These are phyloP conservation scores for Hestina assimilis DNA, from an alignment of 1,140 invertebrate species.

Conservation along the genomic window DNA sequence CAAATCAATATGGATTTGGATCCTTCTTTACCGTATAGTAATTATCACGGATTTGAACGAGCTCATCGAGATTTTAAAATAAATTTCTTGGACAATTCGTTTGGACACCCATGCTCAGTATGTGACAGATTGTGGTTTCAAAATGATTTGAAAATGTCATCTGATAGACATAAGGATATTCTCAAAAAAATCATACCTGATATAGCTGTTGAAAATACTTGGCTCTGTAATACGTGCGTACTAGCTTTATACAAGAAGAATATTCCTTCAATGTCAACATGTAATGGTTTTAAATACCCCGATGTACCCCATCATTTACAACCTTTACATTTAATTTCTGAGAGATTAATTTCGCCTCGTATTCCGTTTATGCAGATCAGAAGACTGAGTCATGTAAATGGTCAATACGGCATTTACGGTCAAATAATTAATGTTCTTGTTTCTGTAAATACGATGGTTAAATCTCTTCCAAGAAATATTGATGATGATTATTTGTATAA, in stretches of 20 bases:
- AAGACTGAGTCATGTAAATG: not conserved
- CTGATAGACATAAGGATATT: not conserved
- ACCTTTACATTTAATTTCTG: constrained; percentile 4
- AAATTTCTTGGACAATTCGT: not conserved
- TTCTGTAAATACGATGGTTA: not conserved
- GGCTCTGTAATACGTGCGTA: constrained; percentile 7
- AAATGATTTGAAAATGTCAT: not conserved
- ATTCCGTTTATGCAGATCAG: constrained; percentile 24
- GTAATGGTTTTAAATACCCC: constrained; percentile 22
- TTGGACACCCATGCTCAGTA: not conserved
- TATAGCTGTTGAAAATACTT: not conserved
- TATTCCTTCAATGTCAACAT: constrained; percentile 1
- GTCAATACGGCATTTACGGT: constrained; percentile 8
- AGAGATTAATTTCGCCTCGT: constrained; percentile 20
- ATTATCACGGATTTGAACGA: too few species aligned
- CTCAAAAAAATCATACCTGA: not conserved
- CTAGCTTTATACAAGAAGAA: not conserved
- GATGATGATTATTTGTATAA: constrained; percentile 39
- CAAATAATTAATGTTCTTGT: constrained; percentile 11
- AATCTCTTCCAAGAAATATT: not conserved
- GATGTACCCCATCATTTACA: not conserved
- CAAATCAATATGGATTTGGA: too few species aligned
- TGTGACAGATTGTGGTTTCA: not conserved
- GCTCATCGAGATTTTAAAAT: not conserved
- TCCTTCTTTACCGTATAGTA: too few species aligned